Evolutionary conservation across 2,797 vertebrate genomes (phyloP), one percentile per base, ranked within the genome.

Genomic region (Enoplosus armatus): DNA sequence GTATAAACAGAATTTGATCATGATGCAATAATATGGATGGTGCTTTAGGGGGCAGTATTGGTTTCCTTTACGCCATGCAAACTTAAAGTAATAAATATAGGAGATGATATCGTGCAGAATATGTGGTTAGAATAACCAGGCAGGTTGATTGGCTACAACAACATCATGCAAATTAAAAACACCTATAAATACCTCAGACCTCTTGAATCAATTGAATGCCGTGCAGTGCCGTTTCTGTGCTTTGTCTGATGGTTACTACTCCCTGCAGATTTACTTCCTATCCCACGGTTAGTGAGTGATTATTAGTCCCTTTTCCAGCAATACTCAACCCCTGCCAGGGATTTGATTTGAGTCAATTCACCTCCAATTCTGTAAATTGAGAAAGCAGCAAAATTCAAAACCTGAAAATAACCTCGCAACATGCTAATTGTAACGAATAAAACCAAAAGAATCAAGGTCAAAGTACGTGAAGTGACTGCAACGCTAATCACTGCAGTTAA

Each of bases 1-100:
- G 53, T 76, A 61, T 68, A 9, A 69, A 83, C 22, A 60, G 31
- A 83, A 69, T 73, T 72, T 75, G 56, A 84, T 70, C 51, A 64
- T 73, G 61, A 93, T 92, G 90, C 93, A 93, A 93, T 94, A 90
- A 85, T 68, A 53, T 35, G 45, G 54, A 72, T 67, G 77, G 82
- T 84, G 81, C 93, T 90, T 53, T 79, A 86, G 92, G 79, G 90
- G 91, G 90, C 90, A 81, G 82, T 80, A 55, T 89, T 87, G 71
- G 27, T 85, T 86, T 79, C 80, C 39, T 62, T 70, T 68, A 31
- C 41, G 24, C 79, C 73, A 39, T 76, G 59, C 53, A 85, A 70
- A 75, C 61, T 31, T 37, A 5, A 64, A 80, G 72, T 67, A 82
- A 84, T 65, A 73, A 73, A 74, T 72, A 18, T n/a, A 69, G 31